phyloP scores from a whole-genome alignment of 1,140 invertebrate genomes.

The Bradysia coprophila region DNA sequence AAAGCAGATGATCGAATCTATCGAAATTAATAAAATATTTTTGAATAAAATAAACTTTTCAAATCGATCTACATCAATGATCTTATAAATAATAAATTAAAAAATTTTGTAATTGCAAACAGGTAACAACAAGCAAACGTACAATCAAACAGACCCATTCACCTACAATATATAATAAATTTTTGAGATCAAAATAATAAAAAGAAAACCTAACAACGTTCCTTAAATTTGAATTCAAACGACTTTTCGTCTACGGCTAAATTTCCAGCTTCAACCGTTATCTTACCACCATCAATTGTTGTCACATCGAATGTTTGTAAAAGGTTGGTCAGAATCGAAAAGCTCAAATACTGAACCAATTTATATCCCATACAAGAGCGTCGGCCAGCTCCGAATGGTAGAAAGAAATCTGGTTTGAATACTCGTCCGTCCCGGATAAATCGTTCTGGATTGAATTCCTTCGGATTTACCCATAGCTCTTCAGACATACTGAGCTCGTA shows the following conservation, averaged over 20 bases:
- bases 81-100: too few species aligned
- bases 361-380: slow-evolving; percentile 70
- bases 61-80: too few species aligned
- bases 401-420: slow-evolving; percentile 30
- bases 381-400: slow-evolving; percentile 65
- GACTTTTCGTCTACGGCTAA: slow-evolving; percentile 42
- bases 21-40: too few species aligned
- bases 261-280: slow-evolving; percentile 37
- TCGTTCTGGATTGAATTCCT: slow-evolving; percentile 45
- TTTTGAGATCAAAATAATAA: too few species aligned
- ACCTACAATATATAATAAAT: too few species aligned
- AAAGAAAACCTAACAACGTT: background rate
- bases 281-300: slow-evolving; percentile 26
- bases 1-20: too few species aligned
- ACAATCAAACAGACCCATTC: too few species aligned
- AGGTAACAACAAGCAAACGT: too few species aligned
- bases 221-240: background rate
- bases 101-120: too few species aligned
- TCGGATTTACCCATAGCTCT: slow-evolving; percentile 49
- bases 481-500: slow-evolving; percentile 61
- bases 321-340: slow-evolving; percentile 44
- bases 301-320: slow-evolving; percentile 48
- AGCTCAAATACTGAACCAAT: slow-evolving; percentile 49
- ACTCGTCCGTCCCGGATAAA: slow-evolving; percentile 31
- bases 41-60: too few species aligned